Conservation (phyloP, 2,113 vertebrate species). For the Podiceps cristatus region DNA sequence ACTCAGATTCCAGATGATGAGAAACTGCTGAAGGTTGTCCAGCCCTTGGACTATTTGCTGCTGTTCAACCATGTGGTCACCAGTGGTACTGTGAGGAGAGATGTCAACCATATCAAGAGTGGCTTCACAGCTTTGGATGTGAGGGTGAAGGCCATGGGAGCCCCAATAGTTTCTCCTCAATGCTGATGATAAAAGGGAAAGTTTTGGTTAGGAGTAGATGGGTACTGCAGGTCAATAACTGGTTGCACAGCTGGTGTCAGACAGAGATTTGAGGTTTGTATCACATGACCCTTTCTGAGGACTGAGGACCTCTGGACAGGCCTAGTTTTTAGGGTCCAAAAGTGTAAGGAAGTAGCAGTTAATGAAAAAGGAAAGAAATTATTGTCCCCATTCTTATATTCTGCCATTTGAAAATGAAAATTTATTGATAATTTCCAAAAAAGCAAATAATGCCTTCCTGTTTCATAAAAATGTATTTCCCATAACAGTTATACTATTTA, state of each 20-base stretch:
- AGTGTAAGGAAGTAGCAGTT: neutral
- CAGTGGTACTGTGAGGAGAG: neutral
- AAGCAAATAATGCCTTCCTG: neutral
- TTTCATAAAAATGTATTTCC: neutral
- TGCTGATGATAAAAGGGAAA: neutral
- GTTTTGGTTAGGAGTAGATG: neutral
- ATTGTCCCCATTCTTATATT: neutral
- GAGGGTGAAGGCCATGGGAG: neutral
- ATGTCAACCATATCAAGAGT: neutral
- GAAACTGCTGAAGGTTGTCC: neutral
- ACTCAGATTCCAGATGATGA: neutral
- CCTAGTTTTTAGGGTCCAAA: neutral
- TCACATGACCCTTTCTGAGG: neutral
- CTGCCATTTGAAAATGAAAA: neutral
- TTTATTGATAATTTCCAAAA: neutral
- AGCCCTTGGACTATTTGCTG: neutral
- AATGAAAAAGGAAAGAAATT: neutral
- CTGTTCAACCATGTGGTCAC: rapidly evolving
- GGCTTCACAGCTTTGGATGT: neutral
- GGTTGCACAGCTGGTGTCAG: neutral
- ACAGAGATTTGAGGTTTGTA: neutral
- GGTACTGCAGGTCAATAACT: neutral
- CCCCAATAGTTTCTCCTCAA: neutral
- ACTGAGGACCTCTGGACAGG: neutral
- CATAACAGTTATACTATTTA: neutral